These are phyloP conservation scores for Colletes latitarsis DNA, from an alignment of 1,140 invertebrate species.

Conservation along the genomic window DNA sequence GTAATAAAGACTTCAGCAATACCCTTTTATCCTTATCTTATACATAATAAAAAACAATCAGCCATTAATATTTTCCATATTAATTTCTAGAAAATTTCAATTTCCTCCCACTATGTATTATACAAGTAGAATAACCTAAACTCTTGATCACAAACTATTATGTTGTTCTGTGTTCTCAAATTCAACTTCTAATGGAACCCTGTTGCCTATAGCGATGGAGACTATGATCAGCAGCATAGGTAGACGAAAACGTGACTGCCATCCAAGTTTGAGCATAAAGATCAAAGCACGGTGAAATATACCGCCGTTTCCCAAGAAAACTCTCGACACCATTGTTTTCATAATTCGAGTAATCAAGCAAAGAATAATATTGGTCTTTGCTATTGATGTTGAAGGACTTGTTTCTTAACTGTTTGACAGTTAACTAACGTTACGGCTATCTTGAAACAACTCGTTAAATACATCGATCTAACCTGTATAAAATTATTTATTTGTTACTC, in stretches of 20 bases:
- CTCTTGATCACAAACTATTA: conserved; percentile 47
- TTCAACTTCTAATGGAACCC: conserved; percentile 82
- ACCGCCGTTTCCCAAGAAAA: conserved; percentile 71
- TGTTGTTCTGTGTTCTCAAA: conserved; percentile 43
- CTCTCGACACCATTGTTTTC: conserved; percentile 65
- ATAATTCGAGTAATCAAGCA: conserved; percentile 18
- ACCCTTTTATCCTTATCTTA: background rate
- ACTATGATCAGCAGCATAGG: conserved; percentile 82
- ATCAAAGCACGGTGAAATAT: conserved; percentile 74
- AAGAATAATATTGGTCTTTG: background rate
- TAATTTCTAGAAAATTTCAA: background rate
- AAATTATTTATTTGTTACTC: background rate
- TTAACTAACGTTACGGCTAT: background rate
- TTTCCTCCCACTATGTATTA: background rate
- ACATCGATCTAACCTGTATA: background rate
- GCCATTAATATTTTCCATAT: background rate
- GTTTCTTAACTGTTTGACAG: background rate
- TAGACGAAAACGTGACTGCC: conserved; percentile 82
- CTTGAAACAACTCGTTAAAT: background rate
- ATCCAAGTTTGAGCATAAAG: conserved; percentile 83
- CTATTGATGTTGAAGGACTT: background rate
- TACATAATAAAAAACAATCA: conserved; percentile 17
- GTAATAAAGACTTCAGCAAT: conserved; percentile 11
- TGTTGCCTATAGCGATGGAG: conserved; percentile 82
- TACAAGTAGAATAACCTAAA: background rate